A percentile compares a stretch with the other conserved stretches of the same genome.
Evolutionary conservation across 2,113 vertebrate species (phyloP).

Genomic region (Xiphophorus hellerii): DNA sequence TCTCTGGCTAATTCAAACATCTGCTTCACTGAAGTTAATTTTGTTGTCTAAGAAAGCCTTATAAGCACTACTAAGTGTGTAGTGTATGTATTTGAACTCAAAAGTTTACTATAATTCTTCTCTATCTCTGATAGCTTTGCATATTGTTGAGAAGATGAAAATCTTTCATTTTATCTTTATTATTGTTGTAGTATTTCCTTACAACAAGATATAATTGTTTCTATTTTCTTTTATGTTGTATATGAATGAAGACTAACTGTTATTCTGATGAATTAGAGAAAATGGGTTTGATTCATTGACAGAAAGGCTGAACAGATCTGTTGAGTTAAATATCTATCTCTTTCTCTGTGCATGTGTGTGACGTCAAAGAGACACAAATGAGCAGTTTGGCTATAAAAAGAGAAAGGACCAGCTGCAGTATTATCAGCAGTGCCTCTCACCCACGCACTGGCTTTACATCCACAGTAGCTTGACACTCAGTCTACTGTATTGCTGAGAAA

Average conservation of each 20-base stretch:
- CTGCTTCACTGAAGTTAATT: conserved; percentile 37
- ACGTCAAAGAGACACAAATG: conserved; percentile 74
- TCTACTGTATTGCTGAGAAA: conserved; percentile 27
- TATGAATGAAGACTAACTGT: neutral
- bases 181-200: too few relatives aligned
- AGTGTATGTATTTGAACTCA: neutral
- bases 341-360: conserved; percentile 34
- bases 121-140: neutral
- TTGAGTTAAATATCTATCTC: conserved; percentile 20
- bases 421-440: conserved; percentile 62
- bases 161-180: too few relatives aligned
- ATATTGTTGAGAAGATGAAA: neutral
- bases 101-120: neutral
- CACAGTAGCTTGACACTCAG: conserved; percentile 40
- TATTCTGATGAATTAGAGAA: conserved; percentile 53
- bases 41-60: conserved; percentile 7
- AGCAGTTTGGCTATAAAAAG: conserved; percentile 77
- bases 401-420: conserved; percentile 69
- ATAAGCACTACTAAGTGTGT: neutral
- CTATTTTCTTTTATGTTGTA: too few relatives aligned
- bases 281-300: conserved; percentile 58
- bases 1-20: conserved; percentile 53
- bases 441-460: conserved; percentile 65
- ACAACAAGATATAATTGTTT: too few relatives aligned
- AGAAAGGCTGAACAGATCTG: conserved; percentile 33